Conservation (phyloP, 2,888 invertebrate species). For the Eledone cirrhosa region DNA sequence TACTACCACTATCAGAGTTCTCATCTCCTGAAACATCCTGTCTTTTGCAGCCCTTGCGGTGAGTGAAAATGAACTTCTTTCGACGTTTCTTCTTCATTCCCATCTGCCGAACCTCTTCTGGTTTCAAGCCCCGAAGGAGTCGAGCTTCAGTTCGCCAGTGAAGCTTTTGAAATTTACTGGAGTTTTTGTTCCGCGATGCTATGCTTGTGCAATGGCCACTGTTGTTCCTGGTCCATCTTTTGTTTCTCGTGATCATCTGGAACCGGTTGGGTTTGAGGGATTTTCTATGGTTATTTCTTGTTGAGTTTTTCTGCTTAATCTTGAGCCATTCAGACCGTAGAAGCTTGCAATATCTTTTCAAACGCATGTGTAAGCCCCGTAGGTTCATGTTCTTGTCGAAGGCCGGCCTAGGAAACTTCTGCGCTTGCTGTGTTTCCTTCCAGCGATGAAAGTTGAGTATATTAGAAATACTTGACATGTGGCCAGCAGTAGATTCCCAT, state of each 20-base stretch:
- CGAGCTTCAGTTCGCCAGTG: constrained; percentile 51
- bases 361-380: constrained; percentile 53
- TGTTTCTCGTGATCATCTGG: constrained; percentile 55
- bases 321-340: constrained; percentile 46
- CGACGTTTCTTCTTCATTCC: constrained; percentile 50
- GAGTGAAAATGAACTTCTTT: constrained; percentile 42
- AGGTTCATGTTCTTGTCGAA: constrained; percentile 46
- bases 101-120: constrained; percentile 48
- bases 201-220: not conserved
- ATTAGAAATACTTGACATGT: constrained; percentile 44
- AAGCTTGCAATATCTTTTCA: constrained; percentile 51
- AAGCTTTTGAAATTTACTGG: constrained; percentile 41
- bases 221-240: constrained; percentile 53
- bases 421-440: constrained; percentile 40
- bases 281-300: constrained; percentile 8
- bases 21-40: constrained; percentile 25
- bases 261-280: constrained; percentile 42
- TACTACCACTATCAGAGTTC: constrained; percentile 20
- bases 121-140: constrained; percentile 45
- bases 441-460: constrained; percentile 41
- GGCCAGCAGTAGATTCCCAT: constrained; percentile 43
- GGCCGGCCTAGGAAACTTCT: constrained; percentile 40
- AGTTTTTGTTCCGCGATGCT: not conserved
- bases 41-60: constrained; percentile 34
- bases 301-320: constrained; percentile 30